Evolutionary conservation across 2,888 invertebrate genomes (phyloP).

Genomic region (Peribatodes rhomboidaria): DNA sequence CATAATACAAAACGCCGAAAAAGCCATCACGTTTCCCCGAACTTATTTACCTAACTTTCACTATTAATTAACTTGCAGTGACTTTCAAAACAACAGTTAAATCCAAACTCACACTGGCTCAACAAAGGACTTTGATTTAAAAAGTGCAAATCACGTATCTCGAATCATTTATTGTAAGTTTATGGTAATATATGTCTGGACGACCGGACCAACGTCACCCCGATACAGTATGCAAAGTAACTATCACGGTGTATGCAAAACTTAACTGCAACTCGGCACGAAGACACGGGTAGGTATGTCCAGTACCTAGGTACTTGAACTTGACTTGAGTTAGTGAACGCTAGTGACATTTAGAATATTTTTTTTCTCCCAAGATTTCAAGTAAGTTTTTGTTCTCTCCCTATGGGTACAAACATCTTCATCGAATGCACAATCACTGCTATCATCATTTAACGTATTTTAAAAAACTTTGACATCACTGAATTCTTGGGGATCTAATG

Average conservation of each 20-base stretch:
- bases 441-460: too few species aligned
- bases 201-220: constrained; percentile 67
- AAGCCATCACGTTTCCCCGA: background rate
- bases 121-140: constrained; percentile 39
- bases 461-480: too few species aligned
- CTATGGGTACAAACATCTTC: too few species aligned
- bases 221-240: constrained; percentile 61
- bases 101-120: constrained; percentile 23
- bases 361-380: background rate
- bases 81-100: constrained; percentile 11
- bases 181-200: constrained; percentile 66
- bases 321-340: constrained; percentile 68
- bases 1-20: background rate
- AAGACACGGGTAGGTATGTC: constrained; percentile 53
- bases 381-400: too few species aligned
- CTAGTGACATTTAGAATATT: constrained; percentile 52
- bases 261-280: constrained; percentile 67
- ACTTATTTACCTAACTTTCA: too few species aligned
- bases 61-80: constrained; percentile 20
- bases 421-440: too few species aligned
- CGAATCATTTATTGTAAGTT: constrained; percentile 58
- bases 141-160: constrained; percentile 59
- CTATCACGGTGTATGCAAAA: constrained; percentile 62
- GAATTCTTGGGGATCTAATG: too few species aligned
- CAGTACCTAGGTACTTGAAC: constrained; percentile 75